Evolutionary conservation across 1,140 invertebrate species (phyloP).

Genomic region (Drosophila melanogaster): DNA sequence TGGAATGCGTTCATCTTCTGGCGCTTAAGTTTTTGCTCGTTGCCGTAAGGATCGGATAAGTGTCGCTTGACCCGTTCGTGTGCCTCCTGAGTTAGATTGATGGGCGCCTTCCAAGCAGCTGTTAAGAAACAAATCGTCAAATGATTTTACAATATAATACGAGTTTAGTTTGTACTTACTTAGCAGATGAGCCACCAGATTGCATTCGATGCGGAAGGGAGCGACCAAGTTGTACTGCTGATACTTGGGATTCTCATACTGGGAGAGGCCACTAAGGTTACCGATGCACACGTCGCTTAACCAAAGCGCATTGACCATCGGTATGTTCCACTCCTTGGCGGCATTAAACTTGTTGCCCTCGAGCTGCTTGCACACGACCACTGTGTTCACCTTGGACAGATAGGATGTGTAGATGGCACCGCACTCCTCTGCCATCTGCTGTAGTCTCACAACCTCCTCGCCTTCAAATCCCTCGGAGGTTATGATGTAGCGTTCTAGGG

Average conservation of each 20-base stretch:
- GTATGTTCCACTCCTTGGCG: constrained; percentile 94
- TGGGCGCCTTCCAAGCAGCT: constrained; percentile 96
- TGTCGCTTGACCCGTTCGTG: constrained; percentile 91
- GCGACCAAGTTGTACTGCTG: constrained; percentile 92
- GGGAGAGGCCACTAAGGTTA: constrained; percentile 92
- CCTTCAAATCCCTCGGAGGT: constrained; percentile 94
- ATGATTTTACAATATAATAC: neutral
- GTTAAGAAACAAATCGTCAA: neutral
- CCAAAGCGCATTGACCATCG: constrained; percentile 97
- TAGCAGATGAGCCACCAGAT: constrained; percentile 94
- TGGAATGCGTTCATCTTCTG: constrained; percentile 83
- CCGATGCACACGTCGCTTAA: constrained; percentile 96
- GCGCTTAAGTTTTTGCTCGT: constrained; percentile 86
- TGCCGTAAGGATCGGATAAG: constrained; percentile 85
- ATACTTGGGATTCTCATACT: constrained; percentile 93
- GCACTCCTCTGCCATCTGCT: constrained; percentile 92
- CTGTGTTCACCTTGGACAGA: constrained; percentile 90
- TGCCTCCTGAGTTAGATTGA: constrained; percentile 94
- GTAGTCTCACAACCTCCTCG: constrained; percentile 92
- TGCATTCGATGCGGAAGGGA: constrained; percentile 95
- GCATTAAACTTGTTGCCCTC: constrained; percentile 95
- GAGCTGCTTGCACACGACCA: constrained; percentile 90
- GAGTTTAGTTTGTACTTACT: constrained; percentile 87
- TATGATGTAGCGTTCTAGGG: constrained; percentile 89
- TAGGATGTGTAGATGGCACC: constrained; percentile 93